Evolutionary conservation across 2,113 vertebrate genomes (phyloP), one percentile per base, ranked within the genome.

Genomic region (Serinus canaria): DNA sequence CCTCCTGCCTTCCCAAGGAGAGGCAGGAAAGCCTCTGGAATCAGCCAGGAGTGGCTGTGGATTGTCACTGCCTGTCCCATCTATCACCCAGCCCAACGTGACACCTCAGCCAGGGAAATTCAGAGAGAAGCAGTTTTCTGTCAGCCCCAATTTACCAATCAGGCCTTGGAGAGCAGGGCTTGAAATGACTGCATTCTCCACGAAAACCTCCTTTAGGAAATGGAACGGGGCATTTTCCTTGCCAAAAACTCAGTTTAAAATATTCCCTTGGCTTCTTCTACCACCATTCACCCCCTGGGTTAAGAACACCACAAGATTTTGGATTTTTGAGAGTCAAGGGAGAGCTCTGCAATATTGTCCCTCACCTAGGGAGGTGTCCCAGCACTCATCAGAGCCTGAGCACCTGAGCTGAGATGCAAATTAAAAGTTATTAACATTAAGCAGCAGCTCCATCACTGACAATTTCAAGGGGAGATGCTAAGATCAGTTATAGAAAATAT

Each of bases 71-170:
- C 21, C 43, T 1, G 73, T 87, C 82, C 94, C 87, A 70, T 92
- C 79, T 56, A 39, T 95, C 92, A 77, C 4, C 10, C 58, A 64
- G 89, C 37, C 3, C 92, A 90, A 84, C 7, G 5, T 80, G 95
- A 82, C 90, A 80, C 92, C 81, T 95, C 79, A 30, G 82, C 73
- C 89, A 84, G 55, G 60, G 44, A 95, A 70, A 79, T 35, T 67
- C 68, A 84, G 35, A 73, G 85, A 90, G 90, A 95, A 96, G 84
- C 94, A 59, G 95, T 88, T 96, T 94, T 74, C 91, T 96, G 94
- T 89, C 76, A 2, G 53, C 83, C 91, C 75, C 86, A 19, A 95
- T 97, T 96, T 83, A 44, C 91, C 76, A 41, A 44, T 10, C 20
- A 68, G 87, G 47, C 22, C 77, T 89, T 90, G 37, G 76, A 88